A percentile compares a stretch with the other conserved stretches of the same genome.
Conservation (phyloP, 2,888 invertebrate genomes). For the Orthosia gracilis region DNA sequence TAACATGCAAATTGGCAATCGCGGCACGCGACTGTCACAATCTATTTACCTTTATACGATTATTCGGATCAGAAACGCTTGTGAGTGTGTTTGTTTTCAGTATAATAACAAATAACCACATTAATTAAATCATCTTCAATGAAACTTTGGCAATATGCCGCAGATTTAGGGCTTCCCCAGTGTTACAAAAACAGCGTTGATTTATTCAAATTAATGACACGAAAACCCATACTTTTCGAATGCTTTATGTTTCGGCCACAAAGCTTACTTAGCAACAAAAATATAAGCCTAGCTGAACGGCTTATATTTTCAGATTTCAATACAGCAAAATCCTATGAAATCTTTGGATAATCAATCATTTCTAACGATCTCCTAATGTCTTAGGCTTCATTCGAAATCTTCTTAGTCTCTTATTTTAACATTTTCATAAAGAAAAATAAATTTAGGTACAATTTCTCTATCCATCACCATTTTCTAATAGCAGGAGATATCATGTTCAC, state of each 20-base stretch:
- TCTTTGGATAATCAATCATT: conserved; percentile 30
- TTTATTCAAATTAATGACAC: conserved; percentile 26
- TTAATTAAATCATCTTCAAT: conserved; percentile 31
- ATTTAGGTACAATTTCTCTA: not conserved
- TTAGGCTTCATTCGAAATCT: conserved; percentile 21
- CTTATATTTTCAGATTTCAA: conserved; percentile 3
- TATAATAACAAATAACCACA: conserved; percentile 25
- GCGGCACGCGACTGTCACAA: conserved; percentile 23
- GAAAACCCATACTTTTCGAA: conserved; percentile 6
- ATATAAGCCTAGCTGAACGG: not conserved
- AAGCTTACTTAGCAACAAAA: not conserved
- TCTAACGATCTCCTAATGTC: conserved; percentile 5
- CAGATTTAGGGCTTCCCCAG: conserved; percentile 19
- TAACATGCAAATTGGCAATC: conserved; percentile 53
- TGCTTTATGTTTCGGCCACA: not conserved
- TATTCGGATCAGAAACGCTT: conserved; percentile 44
- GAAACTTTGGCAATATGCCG: conserved; percentile 14
- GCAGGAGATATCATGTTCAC: conserved; percentile 23
- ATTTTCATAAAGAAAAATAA: not conserved
- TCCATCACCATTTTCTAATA: conserved; percentile 42
- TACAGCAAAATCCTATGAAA: not conserved
- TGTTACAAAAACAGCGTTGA: conserved; percentile 15
- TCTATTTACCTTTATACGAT: conserved; percentile 40
- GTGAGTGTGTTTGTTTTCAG: conserved; percentile 42
- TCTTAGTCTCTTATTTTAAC: conserved; percentile 13